Percentiles rank a stretch among this genome's conserved stretches.
Conservation (phyloP, 2,888 invertebrate species). For the Ctena decussata region DNA sequence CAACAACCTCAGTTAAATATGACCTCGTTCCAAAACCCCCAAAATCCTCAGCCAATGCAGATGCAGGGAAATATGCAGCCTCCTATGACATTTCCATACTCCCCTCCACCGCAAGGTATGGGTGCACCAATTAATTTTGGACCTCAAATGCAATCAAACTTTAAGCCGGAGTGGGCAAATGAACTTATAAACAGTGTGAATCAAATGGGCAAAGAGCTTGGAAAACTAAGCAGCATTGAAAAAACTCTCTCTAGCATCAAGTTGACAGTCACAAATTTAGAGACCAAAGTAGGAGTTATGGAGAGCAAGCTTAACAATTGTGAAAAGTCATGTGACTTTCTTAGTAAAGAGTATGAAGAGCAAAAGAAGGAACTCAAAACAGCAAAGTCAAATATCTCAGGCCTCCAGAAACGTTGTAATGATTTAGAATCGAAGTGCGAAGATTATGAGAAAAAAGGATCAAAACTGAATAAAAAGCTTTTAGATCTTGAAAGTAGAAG, state of each 20-base stretch:
- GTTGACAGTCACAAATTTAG: background rate
- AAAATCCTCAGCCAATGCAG: background rate
- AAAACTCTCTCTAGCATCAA: background rate
- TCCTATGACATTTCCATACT: background rate
- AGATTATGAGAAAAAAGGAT: background rate
- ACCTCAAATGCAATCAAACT: background rate
- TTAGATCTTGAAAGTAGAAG: background rate
- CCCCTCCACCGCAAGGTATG: background rate
- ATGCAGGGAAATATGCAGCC: background rate
- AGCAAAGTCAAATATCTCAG: background rate
- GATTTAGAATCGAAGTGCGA: background rate
- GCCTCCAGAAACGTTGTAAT: background rate
- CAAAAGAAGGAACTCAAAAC: background rate
- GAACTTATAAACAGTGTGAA: background rate
- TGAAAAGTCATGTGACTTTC: background rate
- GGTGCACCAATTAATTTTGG: background rate
- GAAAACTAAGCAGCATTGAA: background rate
- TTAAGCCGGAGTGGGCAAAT: background rate
- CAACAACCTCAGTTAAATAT: too few relatives aligned
- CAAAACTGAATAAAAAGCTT: background rate
- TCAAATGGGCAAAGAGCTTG: background rate
- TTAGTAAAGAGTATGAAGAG: background rate
- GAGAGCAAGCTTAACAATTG: background rate
- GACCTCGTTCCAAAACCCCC: too few relatives aligned
- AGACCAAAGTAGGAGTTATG: background rate